Evolutionary conservation across 2,888 invertebrate genomes (phyloP).

Genomic region (Uropetala carovei): DNA sequence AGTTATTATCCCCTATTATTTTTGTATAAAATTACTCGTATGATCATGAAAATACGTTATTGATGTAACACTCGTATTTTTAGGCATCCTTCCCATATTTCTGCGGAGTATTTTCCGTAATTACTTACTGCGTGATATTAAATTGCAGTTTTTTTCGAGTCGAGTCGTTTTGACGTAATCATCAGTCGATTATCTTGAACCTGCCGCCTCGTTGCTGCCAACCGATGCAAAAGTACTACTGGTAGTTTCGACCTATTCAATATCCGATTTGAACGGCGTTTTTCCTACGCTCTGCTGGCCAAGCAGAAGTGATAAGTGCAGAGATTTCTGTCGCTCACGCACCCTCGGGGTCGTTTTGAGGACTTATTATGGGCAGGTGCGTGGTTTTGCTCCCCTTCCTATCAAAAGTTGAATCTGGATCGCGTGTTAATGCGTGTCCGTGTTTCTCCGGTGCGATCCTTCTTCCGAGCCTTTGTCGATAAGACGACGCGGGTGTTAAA

Average conservation of each 20-base stretch:
- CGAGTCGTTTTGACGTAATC: background rate
- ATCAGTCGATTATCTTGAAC: too few relatives aligned
- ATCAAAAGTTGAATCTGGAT: background rate
- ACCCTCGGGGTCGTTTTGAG: background rate
- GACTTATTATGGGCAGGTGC: background rate
- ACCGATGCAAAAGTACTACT: too few relatives aligned
- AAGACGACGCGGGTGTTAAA: background rate
- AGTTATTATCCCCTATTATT: background rate
- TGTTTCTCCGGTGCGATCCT: background rate
- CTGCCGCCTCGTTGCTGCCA: too few relatives aligned
- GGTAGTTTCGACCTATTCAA: too few relatives aligned
- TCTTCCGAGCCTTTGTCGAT: background rate
- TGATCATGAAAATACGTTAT: background rate
- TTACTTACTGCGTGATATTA: background rate
- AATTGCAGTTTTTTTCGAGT: background rate
- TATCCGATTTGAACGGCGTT: background rate
- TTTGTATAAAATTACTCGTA: background rate
- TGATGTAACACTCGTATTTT: background rate
- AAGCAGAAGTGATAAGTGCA: too few relatives aligned
- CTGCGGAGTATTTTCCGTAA: too few relatives aligned
- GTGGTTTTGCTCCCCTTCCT: background rate
- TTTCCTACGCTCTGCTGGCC: background rate
- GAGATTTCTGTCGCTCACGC: background rate
- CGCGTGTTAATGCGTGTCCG: constrained; percentile 3
- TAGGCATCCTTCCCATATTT: too few relatives aligned